Evolutionary conservation across 2,888 invertebrate genomes (phyloP), one percentile per base, ranked within the genome.

Genomic region (Gryllus longicercus): DNA sequence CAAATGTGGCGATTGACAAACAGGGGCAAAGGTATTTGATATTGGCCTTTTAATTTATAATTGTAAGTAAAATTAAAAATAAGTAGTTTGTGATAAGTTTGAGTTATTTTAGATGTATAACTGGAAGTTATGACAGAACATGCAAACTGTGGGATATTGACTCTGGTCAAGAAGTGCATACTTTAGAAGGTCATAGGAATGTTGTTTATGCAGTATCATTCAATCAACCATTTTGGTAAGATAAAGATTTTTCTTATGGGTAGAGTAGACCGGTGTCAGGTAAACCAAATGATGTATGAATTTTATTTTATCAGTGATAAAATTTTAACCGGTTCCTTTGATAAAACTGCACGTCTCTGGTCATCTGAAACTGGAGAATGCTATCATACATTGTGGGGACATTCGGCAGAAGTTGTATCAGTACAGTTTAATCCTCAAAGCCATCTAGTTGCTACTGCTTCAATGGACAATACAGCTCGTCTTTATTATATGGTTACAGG

Each of bases 41-140:
- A 78, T 21, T 78, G 51, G 49, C 51, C 16, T 50, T 21, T 74
- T 79, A 50, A 16, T 76, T 75, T 8, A 4, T 50, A 50, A 5
- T 16, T 77, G n/a, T 16, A 50, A 18, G 14, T 63, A 4, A 63
- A 63, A 63, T 63, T 63, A 63, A 23, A 21, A 25, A 21, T 23
- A 14, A 14, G 21, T 75, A 16, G 21, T 21, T 75, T 23, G 14
- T 75, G 8, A 78, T 51, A 63, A 4, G 63, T 74, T 18, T 38
- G 75, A 11, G 38, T 21, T 77, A 79, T 83, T 84, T 74, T 84
- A 94, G 93, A 85, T 95, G 94, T 86, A 87, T 95, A 82, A 93
- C 95, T 2, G 95, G 94, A 83, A 95, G 95, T 86, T 95, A 95
- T 86, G 95, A 95, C 86, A 89, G 95, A 83, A 95, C 95, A 23